Conservation (phyloP, 2,113 vertebrate genomes). For the Sterrhoptilus dennistouni region DNA sequence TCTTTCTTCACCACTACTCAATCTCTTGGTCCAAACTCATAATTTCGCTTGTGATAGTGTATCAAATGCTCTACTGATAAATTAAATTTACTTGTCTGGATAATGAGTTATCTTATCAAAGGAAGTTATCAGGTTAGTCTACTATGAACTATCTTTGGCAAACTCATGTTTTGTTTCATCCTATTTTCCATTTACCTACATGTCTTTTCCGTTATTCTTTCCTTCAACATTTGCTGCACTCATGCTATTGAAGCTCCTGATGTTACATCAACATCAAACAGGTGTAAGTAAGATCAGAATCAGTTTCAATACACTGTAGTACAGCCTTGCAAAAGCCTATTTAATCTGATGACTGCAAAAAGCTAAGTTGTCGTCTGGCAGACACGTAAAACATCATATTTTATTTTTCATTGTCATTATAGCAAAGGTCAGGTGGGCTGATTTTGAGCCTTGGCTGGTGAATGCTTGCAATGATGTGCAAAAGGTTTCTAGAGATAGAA, state of each 20-base stretch:
- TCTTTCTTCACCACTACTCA: not conserved
- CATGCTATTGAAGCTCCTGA: not conserved
- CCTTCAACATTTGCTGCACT: not conserved
- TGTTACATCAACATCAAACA: slow-evolving; percentile 21
- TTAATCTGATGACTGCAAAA: not conserved
- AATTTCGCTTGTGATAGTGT: slow-evolving; percentile 3
- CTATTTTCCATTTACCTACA: not conserved
- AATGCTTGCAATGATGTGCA: not conserved
- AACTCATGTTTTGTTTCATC: slow-evolving; percentile 34
- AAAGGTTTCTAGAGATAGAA: slow-evolving; percentile 68
- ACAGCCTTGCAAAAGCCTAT: not conserved
- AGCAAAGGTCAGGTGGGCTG: slow-evolving; percentile 46
- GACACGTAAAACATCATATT: not conserved
- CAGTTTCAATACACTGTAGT: not conserved
- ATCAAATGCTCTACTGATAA: slow-evolving; percentile 28
- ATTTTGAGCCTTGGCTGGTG: slow-evolving; percentile 23
- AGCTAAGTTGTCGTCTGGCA: not conserved
- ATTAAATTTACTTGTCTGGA: slow-evolving; percentile 14
- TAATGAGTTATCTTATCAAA: slow-evolving; percentile 41
- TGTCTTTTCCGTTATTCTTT: not conserved
- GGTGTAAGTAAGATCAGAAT: slow-evolving; percentile 47
- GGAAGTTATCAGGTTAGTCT: slow-evolving; percentile 1
- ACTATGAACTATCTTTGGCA: slow-evolving; percentile 1
- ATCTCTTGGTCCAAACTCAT: not conserved
- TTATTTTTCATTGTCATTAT: slow-evolving; percentile 11